Evolutionary conservation across 2,888 invertebrate genomes (phyloP).

Genomic region (Vesta saturnalis): DNA sequence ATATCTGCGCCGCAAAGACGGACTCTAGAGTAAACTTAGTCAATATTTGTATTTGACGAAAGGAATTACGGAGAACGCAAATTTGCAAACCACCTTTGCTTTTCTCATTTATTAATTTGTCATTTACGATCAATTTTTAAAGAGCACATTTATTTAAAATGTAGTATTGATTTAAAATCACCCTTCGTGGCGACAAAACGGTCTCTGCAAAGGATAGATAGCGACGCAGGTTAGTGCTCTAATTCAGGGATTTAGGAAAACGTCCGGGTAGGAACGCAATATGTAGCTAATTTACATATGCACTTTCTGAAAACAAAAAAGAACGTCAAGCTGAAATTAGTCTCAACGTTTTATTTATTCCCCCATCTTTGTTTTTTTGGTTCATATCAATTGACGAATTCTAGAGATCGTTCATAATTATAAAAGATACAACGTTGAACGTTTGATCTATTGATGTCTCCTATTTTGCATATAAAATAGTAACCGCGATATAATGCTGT

Average conservation of each 20-base stretch:
- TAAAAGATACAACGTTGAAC: background rate
- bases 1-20: conserved; percentile 41
- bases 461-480: background rate
- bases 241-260: conserved; percentile 44
- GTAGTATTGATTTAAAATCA: conserved; percentile 40
- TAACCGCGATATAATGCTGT: background rate
- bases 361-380: background rate
- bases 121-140: background rate
- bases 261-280: conserved; percentile 38
- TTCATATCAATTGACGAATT: conserved; percentile 5
- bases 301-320: conserved; percentile 28
- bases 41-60: conserved; percentile 41
- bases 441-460: background rate
- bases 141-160: conserved; percentile 2
- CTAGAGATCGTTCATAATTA: background rate
- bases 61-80: conserved; percentile 22
- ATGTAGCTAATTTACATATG: conserved; percentile 39
- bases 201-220: conserved; percentile 41
- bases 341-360: background rate
- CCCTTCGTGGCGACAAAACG: conserved; percentile 38
- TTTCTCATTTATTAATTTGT: conserved; percentile 14
- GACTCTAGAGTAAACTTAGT: conserved; percentile 39
- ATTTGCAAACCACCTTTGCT: conserved; percentile 10
- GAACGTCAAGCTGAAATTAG: conserved; percentile 29
- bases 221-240: conserved; percentile 44